phyloP scores from a whole-genome alignment of 2,888 invertebrate species.

The Eurois occulta region DNA sequence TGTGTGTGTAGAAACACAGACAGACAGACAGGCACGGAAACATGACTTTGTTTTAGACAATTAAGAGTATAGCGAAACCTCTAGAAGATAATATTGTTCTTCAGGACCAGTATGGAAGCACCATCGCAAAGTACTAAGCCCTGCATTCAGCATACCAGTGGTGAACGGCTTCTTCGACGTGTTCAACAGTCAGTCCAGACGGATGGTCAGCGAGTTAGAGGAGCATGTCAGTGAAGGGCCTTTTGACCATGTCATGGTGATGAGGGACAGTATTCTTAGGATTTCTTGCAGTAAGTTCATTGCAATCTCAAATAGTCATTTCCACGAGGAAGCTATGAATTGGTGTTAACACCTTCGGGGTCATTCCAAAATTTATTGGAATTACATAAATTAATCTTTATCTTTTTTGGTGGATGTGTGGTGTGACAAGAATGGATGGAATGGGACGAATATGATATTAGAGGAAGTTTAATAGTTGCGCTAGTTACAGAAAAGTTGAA shows the following conservation, averaged over 20 bases:
- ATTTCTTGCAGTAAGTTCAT: slow-evolving; percentile 33
- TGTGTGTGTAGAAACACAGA: too few species aligned
- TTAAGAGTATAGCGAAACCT: too few species aligned
- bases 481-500: too few species aligned
- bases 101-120: slow-evolving; percentile 36
- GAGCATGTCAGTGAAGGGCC: slow-evolving; percentile 15
- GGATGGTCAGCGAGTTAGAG: slow-evolving; percentile 19
- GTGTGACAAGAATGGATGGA: too few species aligned
- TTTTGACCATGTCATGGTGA: slow-evolving; percentile 18
- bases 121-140: slow-evolving; percentile 31
- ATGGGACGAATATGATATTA: too few species aligned
- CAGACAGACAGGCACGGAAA: too few species aligned
- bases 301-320: neutral
- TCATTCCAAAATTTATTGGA: too few species aligned
- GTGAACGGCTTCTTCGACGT: slow-evolving; percentile 31
- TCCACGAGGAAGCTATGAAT: neutral
- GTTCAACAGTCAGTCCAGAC: slow-evolving; percentile 29
- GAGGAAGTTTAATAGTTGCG: too few species aligned
- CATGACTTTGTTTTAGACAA: too few species aligned
- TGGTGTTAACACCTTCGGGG: too few species aligned
- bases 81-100: neutral
- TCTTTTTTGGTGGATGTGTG: too few species aligned
- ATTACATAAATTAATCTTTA: too few species aligned
- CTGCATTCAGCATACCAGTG: slow-evolving; percentile 31
- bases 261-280: slow-evolving; percentile 31